phyloP scores from a whole-genome alignment of 2,113 vertebrate species.

The Clarias batrachus region DNA sequence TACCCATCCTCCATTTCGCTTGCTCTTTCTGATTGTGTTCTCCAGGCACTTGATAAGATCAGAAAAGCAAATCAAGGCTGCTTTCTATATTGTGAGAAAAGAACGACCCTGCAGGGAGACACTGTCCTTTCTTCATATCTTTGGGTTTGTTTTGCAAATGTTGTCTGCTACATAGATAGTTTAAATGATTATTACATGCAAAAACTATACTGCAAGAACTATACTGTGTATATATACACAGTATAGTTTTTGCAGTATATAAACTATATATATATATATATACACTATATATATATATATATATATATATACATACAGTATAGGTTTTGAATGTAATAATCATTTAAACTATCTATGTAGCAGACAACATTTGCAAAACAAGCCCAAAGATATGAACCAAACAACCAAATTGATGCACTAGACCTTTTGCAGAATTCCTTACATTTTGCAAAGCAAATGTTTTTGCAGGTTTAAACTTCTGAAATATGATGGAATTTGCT shows the following conservation, averaged over 20 bases:
- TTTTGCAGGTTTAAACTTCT: not conserved
- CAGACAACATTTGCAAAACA: not conserved
- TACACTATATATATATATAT: not conserved
- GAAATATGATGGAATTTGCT: not conserved
- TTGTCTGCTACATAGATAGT: not conserved
- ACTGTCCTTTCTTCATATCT: not conserved
- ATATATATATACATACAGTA: not conserved
- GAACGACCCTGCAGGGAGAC: not conserved
- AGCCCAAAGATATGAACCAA: not conserved
- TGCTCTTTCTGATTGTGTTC: slow-evolving; percentile 4
- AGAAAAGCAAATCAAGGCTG: not conserved
- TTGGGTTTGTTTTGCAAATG: not conserved
- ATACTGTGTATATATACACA: not conserved
- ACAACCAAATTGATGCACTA: not conserved
- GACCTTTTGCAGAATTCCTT: not conserved
- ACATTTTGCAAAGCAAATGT: not conserved
- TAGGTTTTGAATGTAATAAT: not conserved
- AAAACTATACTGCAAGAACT: too few relatives aligned
- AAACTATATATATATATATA: not conserved
- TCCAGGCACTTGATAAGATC: slow-evolving; percentile 13
- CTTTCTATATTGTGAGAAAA: not conserved
- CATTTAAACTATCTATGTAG: not conserved
- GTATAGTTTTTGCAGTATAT: too few relatives aligned
- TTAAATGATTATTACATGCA: not conserved
- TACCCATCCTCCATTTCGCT: not conserved